Percentiles rank a stretch among this genome's conserved stretches.
Evolutionary conservation across 2,888 invertebrate genomes (phyloP).

Genomic region (Acleris literana): DNA sequence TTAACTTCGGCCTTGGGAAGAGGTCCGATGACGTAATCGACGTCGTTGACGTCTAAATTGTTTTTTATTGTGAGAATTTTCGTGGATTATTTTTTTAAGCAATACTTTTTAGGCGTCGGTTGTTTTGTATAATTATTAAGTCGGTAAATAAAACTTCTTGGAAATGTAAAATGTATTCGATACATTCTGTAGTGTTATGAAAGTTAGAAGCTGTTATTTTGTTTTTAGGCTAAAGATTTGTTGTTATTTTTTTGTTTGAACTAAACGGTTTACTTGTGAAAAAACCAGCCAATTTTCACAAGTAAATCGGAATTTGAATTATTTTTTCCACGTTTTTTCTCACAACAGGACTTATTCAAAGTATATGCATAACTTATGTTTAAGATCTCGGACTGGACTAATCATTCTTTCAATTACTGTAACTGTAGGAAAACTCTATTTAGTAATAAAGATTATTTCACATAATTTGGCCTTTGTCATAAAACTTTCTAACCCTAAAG

Average conservation of each 20-base stretch:
- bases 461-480: conserved; percentile 1
- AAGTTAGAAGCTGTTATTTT: neutral
- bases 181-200: neutral
- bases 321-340: conserved; percentile 43
- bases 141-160: neutral
- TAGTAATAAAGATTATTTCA: conserved; percentile 3
- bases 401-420: conserved; percentile 45
- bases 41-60: conserved; percentile 68
- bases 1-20: conserved; percentile 84
- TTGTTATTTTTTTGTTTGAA: conserved; percentile 10
- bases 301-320: conserved; percentile 47
- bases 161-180: neutral
- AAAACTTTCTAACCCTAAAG: neutral
- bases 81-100: conserved; percentile 44
- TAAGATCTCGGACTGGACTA: conserved; percentile 56
- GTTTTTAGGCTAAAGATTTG: conserved; percentile 4
- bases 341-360: conserved; percentile 39
- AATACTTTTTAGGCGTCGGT: conserved; percentile 19
- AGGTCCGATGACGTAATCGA: conserved; percentile 61
- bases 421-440: conserved; percentile 13
- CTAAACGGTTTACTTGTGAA: conserved; percentile 58
- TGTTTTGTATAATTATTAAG: neutral
- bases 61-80: conserved; percentile 44
- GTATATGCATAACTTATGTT: conserved; percentile 47
- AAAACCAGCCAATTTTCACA: conserved; percentile 71